Conservation (phyloP, 2,797 vertebrate species). For the Myotis pilosus region DNA sequence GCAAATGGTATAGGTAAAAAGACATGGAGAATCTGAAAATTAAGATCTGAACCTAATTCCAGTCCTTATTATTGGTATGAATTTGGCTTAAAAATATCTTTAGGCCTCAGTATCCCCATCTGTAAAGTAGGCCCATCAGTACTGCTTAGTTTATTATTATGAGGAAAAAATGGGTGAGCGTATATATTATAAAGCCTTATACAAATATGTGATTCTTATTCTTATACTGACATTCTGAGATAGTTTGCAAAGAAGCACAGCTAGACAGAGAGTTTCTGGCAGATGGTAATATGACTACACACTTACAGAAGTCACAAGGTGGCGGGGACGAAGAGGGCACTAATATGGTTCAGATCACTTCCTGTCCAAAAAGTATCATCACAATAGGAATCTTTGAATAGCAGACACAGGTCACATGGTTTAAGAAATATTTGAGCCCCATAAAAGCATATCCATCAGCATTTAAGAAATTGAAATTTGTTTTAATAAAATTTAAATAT, state of each 20-base stretch:
- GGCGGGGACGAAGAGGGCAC: fast-evolving
- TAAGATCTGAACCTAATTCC: background rate
- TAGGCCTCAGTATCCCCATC: background rate
- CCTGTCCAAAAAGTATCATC: background rate
- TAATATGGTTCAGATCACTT: background rate
- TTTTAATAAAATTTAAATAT: slow-evolving; percentile 45
- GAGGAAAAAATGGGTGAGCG: background rate
- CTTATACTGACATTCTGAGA: background rate
- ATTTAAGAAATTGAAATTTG: background rate
- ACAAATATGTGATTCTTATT: background rate
- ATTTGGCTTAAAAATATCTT: background rate
- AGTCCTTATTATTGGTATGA: background rate
- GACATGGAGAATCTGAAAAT: background rate
- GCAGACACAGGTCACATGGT: background rate
- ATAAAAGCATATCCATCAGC: background rate
- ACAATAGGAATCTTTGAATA: background rate
- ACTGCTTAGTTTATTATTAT: background rate
- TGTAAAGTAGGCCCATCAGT: background rate
- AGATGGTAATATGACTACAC: background rate
- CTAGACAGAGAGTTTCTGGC: background rate
- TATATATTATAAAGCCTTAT: background rate
- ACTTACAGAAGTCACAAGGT: background rate
- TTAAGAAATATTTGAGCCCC: background rate
- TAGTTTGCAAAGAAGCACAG: background rate
- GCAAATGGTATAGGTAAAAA: background rate